Evolutionary conservation across 2,113 vertebrate species (phyloP).

Genomic region (Sebastes schlegelii): DNA sequence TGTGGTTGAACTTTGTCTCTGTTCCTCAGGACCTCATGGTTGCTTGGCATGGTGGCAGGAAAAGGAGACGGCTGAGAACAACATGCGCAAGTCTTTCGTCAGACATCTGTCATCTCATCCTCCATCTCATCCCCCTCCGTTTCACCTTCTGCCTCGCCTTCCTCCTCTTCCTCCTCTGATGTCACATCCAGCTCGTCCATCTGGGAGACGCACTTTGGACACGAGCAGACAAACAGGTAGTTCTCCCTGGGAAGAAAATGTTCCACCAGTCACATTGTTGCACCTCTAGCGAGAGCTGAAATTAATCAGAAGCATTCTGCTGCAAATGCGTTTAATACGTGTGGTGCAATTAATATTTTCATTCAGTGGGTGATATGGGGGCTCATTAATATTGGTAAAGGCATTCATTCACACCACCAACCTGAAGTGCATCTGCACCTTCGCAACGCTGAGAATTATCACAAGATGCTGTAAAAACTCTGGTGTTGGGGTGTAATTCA

Average conservation of each 20-base stretch:
- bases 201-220: slow-evolving; percentile 94
- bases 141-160: slow-evolving; percentile 86
- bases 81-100: slow-evolving; percentile 75
- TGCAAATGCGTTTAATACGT: not conserved
- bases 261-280: slow-evolving; percentile 28
- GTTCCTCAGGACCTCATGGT: slow-evolving; percentile 39
- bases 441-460: not conserved
- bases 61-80: slow-evolving; percentile 41
- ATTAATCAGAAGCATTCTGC: slow-evolving; percentile 8
- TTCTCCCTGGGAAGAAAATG: slow-evolving; percentile 89
- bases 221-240: slow-evolving; percentile 96
- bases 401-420: slow-evolving; percentile 2
- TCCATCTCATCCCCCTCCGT: slow-evolving; percentile 93
- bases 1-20: slow-evolving; percentile 24
- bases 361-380: slow-evolving; percentile 19
- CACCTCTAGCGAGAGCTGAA: slow-evolving; percentile 12
- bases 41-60: slow-evolving; percentile 23
- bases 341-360: slow-evolving; percentile 13
- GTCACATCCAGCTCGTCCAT: slow-evolving; percentile 91
- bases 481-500: slow-evolving; percentile 34
- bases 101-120: slow-evolving; percentile 99
- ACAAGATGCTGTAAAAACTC: slow-evolving; percentile 21
- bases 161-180: slow-evolving; percentile 94
- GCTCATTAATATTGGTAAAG: not conserved
- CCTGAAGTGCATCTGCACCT: slow-evolving; percentile 11